Base-by-base conservation (phyloP, 64 coral and sea anemone genomes). In the Dendrophyllia cribrosa region DNA sequence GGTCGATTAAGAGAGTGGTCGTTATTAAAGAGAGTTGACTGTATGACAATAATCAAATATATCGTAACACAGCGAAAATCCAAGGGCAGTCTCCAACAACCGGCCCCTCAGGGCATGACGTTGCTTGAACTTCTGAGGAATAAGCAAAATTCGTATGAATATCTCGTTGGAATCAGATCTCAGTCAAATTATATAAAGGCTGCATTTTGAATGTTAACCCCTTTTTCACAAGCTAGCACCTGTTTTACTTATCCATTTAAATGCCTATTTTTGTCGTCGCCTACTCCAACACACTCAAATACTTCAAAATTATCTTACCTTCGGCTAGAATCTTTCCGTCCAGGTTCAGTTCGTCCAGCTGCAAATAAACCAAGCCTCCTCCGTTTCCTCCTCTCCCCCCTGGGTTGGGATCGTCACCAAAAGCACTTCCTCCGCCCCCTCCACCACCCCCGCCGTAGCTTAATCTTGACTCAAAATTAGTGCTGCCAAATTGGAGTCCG, bases 401-500 rank as follows among this genome's bases (percentile, higher is more conserved):
- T 45, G 17, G 8, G 46, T 43, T n/a, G 17, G 59, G 16, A 49
- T 52, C 63, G 19, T 34, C 15, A 43, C 60, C 70, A 15, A 76
- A 76, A 17, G 75, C 88, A 78, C 88, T 70, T 17, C 45, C 73
- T 17, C 73, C 73, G 44, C 73, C 73, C 6, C 73, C 73, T 76
- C 73, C 73, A 76, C 73, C 73, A 53, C 75, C 75, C 50, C 75
- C 75, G n/a, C 89, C 77, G 88, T 90, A 81, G 50, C 89, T 91
- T 22, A 91, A 76, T 43, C 66, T 64, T 56, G 77, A 51, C 22
- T 26, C 12, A 46, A 82, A 91, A 48, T 91, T 66, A 7, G n/a
- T 56, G 48, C 66, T 83, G 68, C 89, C 89, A 53, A 66, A 91
- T 79, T 91, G 89, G 10, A 91, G 79, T 46, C 89, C 89, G 13